A percentile compares a stretch with the other conserved stretches of the same genome.
These are phyloP conservation scores for Cinclus mexicanus DNA, from an alignment of 2,113 vertebrate species.

Conservation along the genomic window DNA sequence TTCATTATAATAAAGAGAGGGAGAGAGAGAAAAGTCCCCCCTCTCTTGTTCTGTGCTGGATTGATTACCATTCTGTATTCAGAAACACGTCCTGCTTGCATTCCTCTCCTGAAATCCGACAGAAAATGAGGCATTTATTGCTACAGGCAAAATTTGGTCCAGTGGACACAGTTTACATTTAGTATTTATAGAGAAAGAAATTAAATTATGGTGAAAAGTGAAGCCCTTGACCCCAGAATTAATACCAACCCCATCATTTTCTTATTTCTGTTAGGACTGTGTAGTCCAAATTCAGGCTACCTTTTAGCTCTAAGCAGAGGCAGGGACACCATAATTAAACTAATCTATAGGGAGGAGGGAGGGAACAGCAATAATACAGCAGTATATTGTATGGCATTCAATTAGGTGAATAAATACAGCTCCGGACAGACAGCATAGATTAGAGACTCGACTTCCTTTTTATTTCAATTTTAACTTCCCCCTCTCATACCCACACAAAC, in stretches of 20 bases:
- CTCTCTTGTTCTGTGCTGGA: constrained; percentile 82
- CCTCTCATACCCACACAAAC: not conserved
- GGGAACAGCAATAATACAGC: constrained; percentile 38
- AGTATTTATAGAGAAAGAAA: constrained; percentile 91
- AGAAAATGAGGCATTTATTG: constrained; percentile 86
- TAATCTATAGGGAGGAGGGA: constrained; percentile 28
- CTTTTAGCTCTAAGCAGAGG: constrained; percentile 23
- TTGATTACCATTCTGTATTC: constrained; percentile 96
- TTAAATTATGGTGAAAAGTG: constrained; percentile 85
- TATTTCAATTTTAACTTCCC: constrained; percentile 54
- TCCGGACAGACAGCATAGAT: constrained; percentile 49
- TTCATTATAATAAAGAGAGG: constrained; percentile 93
- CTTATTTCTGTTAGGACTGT: constrained; percentile 39
- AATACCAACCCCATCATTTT: constrained; percentile 73
- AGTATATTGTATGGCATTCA: constrained; percentile 39
- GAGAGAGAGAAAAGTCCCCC: constrained; percentile 71
- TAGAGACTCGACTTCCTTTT: constrained; percentile 37
- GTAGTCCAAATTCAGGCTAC: constrained; percentile 39
- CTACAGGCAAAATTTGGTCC: constrained; percentile 87
- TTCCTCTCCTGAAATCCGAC: constrained; percentile 87
- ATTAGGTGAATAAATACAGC: constrained; percentile 60
- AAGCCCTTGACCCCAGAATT: constrained; percentile 82
- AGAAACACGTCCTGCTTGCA: constrained; percentile 87
- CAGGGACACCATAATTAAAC: constrained; percentile 28
- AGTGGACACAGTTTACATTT: constrained; percentile 91